Base-by-base conservation (phyloP, 2,113 vertebrate species). In the Centropristis striata region DNA sequence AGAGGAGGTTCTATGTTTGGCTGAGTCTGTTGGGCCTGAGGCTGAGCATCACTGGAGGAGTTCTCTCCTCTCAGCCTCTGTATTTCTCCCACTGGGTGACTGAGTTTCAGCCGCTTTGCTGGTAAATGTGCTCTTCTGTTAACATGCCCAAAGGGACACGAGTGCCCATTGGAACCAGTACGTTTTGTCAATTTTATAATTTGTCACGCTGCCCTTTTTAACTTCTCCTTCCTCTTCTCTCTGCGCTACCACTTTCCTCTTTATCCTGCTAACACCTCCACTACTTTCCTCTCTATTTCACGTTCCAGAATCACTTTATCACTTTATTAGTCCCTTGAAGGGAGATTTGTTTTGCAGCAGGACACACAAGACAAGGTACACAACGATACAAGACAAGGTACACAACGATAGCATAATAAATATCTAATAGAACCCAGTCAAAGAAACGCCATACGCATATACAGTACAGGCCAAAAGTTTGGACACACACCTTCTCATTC, bases 1-100 rank as follows among this genome's bases (percentile, higher is more conserved):
- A 86, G 89, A 89, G 86, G 90, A 86, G 87, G 81, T 82, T 92
- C 88, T 92, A 87, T 90, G 85, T 88, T 92, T 91, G 82, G 84
- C 67, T 61, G 36, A 50, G 61, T 77, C 83, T 81, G 76, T 73
- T 55, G 71, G 79, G 64, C 80, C 77, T 20, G 75, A 86, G 78
- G 88, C 75, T 77, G 77, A 79, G 80, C 80, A 69, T 78, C 72
- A 71, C 63, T 10, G 2, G 71, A 36, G 57, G 75, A 86, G 60
- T 51, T 44, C 78, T 81, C 77, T 77, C 44, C 71, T 23, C 18
- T 80, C 80, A 69, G 65, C 59, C 64, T 49, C 74, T 79, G 53
- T 72, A n/a, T 76, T 79, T 84, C 57, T 88, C 75, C 82, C 78
- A 79, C 67, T n/a, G 72, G 39, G 39, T 42, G 58, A 78, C 55